Conservation (phyloP, 2,888 invertebrate genomes). For the Choristoneura rosaceana region DNA sequence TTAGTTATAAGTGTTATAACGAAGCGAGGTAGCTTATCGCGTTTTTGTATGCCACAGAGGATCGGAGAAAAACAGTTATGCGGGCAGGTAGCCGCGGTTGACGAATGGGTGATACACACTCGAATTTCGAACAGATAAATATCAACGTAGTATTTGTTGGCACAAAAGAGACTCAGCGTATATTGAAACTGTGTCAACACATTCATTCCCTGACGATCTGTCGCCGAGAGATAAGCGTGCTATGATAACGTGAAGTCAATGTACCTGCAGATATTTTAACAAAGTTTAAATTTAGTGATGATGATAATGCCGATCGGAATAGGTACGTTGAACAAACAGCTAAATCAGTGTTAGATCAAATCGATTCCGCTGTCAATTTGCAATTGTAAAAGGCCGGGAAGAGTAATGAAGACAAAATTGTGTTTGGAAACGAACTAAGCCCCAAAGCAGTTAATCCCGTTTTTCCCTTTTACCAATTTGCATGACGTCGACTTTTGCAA, state of each 20-base stretch:
- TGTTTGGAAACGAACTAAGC: conserved; percentile 40
- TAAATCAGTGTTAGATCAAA: conserved; percentile 13
- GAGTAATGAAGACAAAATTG: conserved; percentile 37
- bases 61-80: conserved; percentile 80
- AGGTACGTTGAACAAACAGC: conserved; percentile 5
- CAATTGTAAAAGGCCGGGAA: conserved; percentile 17
- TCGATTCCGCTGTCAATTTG: conserved; percentile 10
- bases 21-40: conserved; percentile 61
- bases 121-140: conserved; percentile 37
- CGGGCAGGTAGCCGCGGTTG: conserved; percentile 71
- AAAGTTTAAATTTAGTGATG: conserved; percentile 19
- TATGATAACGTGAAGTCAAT: conserved; percentile 35
- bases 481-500: conserved; percentile 56
- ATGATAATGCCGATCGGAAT: conserved; percentile 17
- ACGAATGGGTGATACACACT: conserved; percentile 40
- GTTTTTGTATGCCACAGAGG: conserved; percentile 75
- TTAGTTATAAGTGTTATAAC: conserved; percentile 67
- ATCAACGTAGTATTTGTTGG: conserved; percentile 36
- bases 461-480: conserved; percentile 44
- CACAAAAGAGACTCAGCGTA: conserved; percentile 35
- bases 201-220: conserved; percentile 37
- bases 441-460: conserved; percentile 35
- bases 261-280: conserved; percentile 30
- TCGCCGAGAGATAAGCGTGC: conserved; percentile 35
- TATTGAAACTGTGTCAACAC: conserved; percentile 41